Conservation (phyloP, 2,797 vertebrate species). For the Molothrus aeneus region DNA sequence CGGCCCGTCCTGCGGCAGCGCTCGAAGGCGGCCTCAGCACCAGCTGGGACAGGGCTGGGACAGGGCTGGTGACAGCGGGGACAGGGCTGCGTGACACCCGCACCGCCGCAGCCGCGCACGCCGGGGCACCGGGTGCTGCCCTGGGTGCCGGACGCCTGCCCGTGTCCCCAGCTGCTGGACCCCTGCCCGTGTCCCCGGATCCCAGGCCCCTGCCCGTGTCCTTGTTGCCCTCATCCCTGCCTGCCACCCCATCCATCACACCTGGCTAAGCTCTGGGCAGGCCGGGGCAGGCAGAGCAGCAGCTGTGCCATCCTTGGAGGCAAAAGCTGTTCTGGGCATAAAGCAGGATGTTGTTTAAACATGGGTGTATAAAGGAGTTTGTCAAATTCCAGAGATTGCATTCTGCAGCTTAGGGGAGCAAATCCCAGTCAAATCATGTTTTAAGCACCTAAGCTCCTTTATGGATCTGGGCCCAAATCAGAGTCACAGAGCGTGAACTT, state of each 20-base stretch:
- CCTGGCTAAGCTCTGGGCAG: background rate
- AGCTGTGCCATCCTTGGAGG: background rate
- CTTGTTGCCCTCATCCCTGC: background rate
- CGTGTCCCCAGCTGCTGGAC: no score
- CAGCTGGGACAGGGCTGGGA: no score
- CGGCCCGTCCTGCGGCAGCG: background rate
- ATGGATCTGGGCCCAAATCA: background rate
- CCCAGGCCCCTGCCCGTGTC: background rate
- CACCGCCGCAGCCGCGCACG: background rate
- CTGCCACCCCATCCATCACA: no score
- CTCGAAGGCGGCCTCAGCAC: background rate
- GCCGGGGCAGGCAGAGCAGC: background rate
- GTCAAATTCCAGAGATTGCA: background rate
- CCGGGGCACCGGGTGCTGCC: background rate
- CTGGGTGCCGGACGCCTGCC: no score
- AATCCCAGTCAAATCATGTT: background rate
- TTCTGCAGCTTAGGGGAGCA: background rate
- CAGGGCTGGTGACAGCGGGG: background rate
- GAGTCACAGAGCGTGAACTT: background rate
- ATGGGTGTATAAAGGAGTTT: background rate
- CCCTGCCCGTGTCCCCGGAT: no score
- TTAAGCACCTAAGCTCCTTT: constrained; percentile 25
- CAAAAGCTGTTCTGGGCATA: background rate
- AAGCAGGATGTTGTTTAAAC: background rate
- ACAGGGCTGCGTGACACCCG: background rate